Evolutionary conservation across 2,888 invertebrate genomes (phyloP).

Genomic region (Temnothorax rugatulus): DNA sequence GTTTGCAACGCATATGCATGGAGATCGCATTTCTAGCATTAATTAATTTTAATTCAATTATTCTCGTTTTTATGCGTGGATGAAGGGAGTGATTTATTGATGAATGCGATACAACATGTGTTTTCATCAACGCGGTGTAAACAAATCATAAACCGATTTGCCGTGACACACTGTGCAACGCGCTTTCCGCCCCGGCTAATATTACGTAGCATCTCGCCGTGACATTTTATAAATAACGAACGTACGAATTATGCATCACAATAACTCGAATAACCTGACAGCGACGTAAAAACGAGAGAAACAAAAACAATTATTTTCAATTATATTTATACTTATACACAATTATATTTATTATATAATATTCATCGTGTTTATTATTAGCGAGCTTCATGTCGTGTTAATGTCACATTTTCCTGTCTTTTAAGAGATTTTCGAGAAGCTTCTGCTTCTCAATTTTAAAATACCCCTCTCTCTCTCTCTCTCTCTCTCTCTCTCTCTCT

Average conservation of each 20-base stretch:
- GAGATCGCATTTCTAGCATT: slow-evolving; percentile 43
- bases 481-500: too few species aligned
- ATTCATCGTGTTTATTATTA: neutral
- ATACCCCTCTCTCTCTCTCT: too few species aligned
- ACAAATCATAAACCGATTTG: slow-evolving; percentile 57
- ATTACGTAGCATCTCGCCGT: slow-evolving; percentile 31
- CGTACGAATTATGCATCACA: slow-evolving; percentile 36
- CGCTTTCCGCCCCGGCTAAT: slow-evolving; percentile 37
- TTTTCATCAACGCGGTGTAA: slow-evolving; percentile 46
- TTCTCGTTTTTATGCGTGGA: slow-evolving; percentile 39
- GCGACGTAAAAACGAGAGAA: neutral
- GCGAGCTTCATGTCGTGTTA: neutral
- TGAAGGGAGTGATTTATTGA: slow-evolving; percentile 37
- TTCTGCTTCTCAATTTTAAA: neutral
- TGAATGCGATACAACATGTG: slow-evolving; percentile 44
- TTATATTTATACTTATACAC: neutral
- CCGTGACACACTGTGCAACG: slow-evolving; percentile 35
- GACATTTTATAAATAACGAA: slow-evolving; percentile 49
- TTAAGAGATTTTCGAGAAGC: neutral
- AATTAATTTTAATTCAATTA: slow-evolving; percentile 57
- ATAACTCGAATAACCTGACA: slow-evolving; percentile 32
- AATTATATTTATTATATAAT: neutral
- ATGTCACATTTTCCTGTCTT: neutral
- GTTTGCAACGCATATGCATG: slow-evolving; percentile 13
- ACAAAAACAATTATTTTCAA: slow-evolving; percentile 10